Conservation (phyloP, 53 echinoderm and acorn worm species). For the Crossaster papposus region DNA sequence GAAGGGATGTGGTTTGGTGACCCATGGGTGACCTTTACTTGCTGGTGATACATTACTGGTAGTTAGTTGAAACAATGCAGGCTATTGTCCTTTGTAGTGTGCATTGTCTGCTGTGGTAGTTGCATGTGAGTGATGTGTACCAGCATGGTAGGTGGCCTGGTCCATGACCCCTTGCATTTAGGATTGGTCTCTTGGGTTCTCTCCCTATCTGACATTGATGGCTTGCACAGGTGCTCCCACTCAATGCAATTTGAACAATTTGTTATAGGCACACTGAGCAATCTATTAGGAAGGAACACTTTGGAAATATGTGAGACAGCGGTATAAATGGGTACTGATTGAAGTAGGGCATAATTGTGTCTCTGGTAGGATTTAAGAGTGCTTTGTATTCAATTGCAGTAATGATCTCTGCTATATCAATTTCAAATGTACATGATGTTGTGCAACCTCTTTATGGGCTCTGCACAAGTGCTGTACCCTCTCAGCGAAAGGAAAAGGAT, state of each 20-base stretch:
- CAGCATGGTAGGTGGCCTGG: conserved; percentile 38
- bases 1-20: no score
- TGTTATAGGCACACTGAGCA: conserved; percentile 30
- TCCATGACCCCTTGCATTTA: conserved; percentile 40
- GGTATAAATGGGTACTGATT: background rate
- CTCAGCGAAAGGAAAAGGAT: no score
- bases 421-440: no score
- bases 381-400: background rate
- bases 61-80: background rate
- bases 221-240: conserved; percentile 47
- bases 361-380: background rate
- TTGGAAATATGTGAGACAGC: background rate
- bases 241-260: conserved; percentile 49
- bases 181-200: conserved; percentile 42
- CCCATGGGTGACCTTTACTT: background rate
- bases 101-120: conserved; percentile 36
- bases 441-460: no score
- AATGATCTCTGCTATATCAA: no score
- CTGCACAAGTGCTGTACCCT: no score
- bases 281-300: background rate
- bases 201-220: conserved; percentile 44
- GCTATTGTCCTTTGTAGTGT: conserved; percentile 12
- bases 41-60: background rate
- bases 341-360: background rate
- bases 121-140: background rate